Base-by-base conservation (phyloP, 2,113 vertebrate genomes). In the Sylvia atricapilla region DNA sequence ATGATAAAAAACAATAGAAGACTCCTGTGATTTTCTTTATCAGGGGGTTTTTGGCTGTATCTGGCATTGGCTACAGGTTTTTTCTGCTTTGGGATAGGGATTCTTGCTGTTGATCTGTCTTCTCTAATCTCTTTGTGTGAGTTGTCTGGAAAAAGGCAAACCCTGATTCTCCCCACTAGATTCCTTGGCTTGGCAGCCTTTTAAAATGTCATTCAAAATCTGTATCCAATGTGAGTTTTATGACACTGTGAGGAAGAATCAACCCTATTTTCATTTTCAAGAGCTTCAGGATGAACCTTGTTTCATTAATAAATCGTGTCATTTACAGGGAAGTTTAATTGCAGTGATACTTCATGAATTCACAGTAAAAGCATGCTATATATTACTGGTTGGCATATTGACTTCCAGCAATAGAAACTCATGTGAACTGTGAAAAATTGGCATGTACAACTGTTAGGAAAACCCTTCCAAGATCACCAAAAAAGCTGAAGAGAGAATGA, bases 241-340 rank as follows among this genome's bases (percentile, higher is more conserved):
- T 52, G 63, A 92, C 73, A 31, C 43, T 84, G 25, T 31, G 50
- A 59, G 56, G 28, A 28, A 91, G 50, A 95, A 93, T 90, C 47
- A 89, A 87, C 74, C 15, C 46, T 83, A 62, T 53, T 93, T 94
- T 94, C 50, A 81, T 94, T 95, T 89, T 88, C 67, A 96, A 87
- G 58, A 94, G 63, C 52, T 79, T 94, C 52, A 41, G 24, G 15
- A 79, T 62, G 52, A 95, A 90, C 53, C 60, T 95, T 90, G 35
- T 83, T 91, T 97, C 90, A 90, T 94, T 91, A 95, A 96, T 95
- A 96, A 97, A 88, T 92, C 89, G 82, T 85, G 74, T 84, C 63
- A 95, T 92, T 95, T 95, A 50, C 44, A 58, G 68, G 30, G 30
- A 91, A 96, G 79, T 93, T 93, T 94, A 94, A 95, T 91, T 92